Conservation (phyloP, 2,888 invertebrate species). For the Dioctria linearis region DNA sequence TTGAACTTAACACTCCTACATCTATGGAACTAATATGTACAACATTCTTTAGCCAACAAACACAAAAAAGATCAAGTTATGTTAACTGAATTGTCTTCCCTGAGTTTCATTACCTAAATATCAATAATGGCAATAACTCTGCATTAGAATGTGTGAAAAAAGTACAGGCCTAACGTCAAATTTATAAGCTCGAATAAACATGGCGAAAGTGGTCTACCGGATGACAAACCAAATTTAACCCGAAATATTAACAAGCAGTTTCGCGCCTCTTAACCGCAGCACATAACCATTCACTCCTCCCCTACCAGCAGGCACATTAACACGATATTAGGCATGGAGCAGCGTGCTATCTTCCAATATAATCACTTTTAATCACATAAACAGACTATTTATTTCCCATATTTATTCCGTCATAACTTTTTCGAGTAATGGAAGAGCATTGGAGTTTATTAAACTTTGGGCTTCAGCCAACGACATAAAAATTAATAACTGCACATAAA, state of each 20-base stretch:
- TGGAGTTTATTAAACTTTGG: background rate
- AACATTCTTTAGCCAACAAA: no score
- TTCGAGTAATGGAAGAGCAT: slow-evolving; percentile 22
- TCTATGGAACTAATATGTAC: no score
- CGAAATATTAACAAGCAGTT: background rate
- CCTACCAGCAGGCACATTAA: slow-evolving; percentile 26
- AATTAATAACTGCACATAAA: slow-evolving; percentile 48
- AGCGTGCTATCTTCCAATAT: slow-evolving; percentile 36
- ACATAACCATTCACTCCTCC: background rate
- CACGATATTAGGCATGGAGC: slow-evolving; percentile 39
- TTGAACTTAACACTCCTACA: no score
- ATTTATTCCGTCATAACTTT: slow-evolving; percentile 38
- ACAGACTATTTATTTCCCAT: slow-evolving; percentile 39
- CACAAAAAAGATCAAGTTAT: no score
- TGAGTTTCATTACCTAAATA: no score
- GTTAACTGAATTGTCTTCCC: no score
- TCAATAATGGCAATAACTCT: no score
- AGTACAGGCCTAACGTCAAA: background rate
- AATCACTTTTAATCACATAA: slow-evolving; percentile 51
- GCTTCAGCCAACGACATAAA: slow-evolving; percentile 26
- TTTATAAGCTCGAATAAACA: slow-evolving; percentile 15
- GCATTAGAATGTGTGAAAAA: background rate
- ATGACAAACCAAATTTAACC: slow-evolving; percentile 27
- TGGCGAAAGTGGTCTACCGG: slow-evolving; percentile 1
- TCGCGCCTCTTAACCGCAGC: slow-evolving; percentile 8